Percentiles rank a stretch among this genome's conserved stretches.
These are phyloP conservation scores for Galerucella pusilla DNA, from an alignment of 2,888 invertebrate genomes.

Conservation along the genomic window DNA sequence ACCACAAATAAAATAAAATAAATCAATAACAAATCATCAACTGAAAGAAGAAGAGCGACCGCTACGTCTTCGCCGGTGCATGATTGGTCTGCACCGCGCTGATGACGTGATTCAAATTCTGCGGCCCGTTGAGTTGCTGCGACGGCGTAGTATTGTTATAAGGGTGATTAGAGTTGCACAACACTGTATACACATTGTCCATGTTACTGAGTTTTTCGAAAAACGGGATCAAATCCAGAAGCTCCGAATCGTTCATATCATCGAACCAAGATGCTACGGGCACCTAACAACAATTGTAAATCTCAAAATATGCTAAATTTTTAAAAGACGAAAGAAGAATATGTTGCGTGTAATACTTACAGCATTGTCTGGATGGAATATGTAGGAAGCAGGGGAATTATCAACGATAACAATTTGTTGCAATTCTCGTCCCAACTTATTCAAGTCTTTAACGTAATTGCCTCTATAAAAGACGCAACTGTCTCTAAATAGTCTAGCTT, in stretches of 20 bases:
- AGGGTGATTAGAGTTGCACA: constrained; percentile 92
- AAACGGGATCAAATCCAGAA: constrained; percentile 96
- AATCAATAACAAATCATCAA: constrained; percentile 29
- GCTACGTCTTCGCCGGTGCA: constrained; percentile 60
- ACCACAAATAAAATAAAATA: constrained; percentile 6
- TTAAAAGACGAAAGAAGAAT: not conserved
- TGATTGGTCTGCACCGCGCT: constrained; percentile 51
- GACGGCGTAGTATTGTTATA: constrained; percentile 68
- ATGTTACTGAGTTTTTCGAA: constrained; percentile 97
- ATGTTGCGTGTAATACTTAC: constrained; percentile 73
- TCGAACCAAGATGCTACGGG: constrained; percentile 99
- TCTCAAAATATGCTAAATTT: not conserved
- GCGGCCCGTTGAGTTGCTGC: constrained; percentile 33
- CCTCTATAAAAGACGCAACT: constrained; percentile 99
- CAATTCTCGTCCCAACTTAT: constrained; percentile 95
- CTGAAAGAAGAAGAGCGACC: constrained; percentile 29
- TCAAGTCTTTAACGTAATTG: constrained; percentile 99
- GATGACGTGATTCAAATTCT: constrained; percentile 10
- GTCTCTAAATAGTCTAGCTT: constrained; percentile 97
- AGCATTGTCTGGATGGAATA: constrained; percentile 99
- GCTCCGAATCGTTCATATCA: constrained; percentile 96
- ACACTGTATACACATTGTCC: constrained; percentile 95
- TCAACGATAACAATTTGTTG: constrained; percentile 98
- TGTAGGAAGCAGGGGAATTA: constrained; percentile 99
- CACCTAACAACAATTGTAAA: constrained; percentile 71